Evolutionary conservation across 2,888 invertebrate species (phyloP).

Genomic region (Eristalis tenax): DNA sequence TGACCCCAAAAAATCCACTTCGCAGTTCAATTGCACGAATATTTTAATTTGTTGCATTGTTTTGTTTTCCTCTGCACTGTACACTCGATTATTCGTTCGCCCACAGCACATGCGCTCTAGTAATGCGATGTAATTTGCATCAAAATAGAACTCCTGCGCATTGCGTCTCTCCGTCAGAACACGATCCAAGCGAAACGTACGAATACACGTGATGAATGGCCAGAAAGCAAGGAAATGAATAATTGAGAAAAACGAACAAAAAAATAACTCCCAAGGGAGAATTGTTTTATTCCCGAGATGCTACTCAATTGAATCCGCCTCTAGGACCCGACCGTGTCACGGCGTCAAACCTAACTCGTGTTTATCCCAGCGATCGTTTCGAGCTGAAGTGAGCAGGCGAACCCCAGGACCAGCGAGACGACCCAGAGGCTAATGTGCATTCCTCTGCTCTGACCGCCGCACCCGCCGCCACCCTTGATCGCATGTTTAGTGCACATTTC

Average conservation of each 20-base stretch:
- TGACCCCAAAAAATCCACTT: constrained; percentile 24
- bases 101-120: constrained; percentile 26
- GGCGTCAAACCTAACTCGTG: constrained; percentile 28
- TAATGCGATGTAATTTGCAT: constrained; percentile 27
- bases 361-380: background rate
- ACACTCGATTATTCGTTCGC: constrained; percentile 21
- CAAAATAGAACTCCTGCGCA: constrained; percentile 39
- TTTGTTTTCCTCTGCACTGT: constrained; percentile 2
- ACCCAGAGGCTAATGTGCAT: constrained; percentile 7
- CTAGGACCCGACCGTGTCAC: constrained; percentile 14
- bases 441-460: background rate
- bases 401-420: constrained; percentile 4
- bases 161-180: constrained; percentile 12
- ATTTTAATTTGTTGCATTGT: background rate
- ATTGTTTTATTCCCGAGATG: constrained; percentile 1
- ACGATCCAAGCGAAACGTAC: constrained; percentile 14
- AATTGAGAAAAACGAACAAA: background rate
- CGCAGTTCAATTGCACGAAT: constrained; percentile 14
- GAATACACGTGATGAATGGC: constrained; percentile 23
- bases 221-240: constrained; percentile 10
- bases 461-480: background rate
- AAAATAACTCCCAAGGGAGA: background rate
- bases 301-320: constrained; percentile 43
- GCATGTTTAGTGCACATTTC: constrained; percentile 52
- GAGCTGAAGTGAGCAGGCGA: background rate